Percentiles rank a stretch among this genome's conserved stretches.
Evolutionary conservation across 92 coral and sea anemone genomes (phyloP).

Genomic region (Porites lobata): DNA sequence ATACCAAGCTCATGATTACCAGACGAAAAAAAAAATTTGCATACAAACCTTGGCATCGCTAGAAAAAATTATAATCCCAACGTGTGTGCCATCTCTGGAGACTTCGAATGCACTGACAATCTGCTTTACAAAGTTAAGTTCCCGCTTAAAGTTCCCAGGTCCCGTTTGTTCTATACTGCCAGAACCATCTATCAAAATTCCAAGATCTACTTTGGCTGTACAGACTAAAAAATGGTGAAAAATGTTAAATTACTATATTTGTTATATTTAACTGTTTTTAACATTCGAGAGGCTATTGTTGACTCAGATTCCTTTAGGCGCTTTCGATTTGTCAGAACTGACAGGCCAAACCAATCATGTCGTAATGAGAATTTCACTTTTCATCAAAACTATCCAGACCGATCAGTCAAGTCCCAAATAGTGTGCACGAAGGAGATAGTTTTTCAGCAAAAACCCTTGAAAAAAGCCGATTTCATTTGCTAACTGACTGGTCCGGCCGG

Average conservation of each 20-base stretch:
- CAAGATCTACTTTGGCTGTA: conserved; percentile 86
- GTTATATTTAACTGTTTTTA: not conserved
- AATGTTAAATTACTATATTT: no score
- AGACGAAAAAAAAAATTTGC: no score
- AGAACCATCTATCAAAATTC: conserved; percentile 86
- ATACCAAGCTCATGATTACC: no score
- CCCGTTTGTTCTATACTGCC: conserved; percentile 75
- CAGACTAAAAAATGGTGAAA: conserved; percentile 44
- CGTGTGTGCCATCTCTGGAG: conserved; percentile 67
- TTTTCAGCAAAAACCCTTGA: no score
- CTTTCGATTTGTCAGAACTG: no score
- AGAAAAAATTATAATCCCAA: conserved; percentile 68
- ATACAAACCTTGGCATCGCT: conserved; percentile 21
- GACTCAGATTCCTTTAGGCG: no score
- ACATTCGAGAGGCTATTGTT: not conserved
- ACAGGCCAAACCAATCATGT: not conserved
- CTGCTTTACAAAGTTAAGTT: conserved; percentile 58
- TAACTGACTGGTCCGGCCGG: no score
- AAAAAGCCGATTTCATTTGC: no score
- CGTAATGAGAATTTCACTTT: not conserved
- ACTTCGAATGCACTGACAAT: conserved; percentile 65
- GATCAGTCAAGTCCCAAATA: no score
- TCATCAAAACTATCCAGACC: no score
- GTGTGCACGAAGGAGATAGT: no score
- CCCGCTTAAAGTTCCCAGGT: conserved; percentile 66